A percentile compares a stretch with the other conserved stretches of the same genome.
Conservation (phyloP, 2,888 invertebrate species). For the Unio delphinus region DNA sequence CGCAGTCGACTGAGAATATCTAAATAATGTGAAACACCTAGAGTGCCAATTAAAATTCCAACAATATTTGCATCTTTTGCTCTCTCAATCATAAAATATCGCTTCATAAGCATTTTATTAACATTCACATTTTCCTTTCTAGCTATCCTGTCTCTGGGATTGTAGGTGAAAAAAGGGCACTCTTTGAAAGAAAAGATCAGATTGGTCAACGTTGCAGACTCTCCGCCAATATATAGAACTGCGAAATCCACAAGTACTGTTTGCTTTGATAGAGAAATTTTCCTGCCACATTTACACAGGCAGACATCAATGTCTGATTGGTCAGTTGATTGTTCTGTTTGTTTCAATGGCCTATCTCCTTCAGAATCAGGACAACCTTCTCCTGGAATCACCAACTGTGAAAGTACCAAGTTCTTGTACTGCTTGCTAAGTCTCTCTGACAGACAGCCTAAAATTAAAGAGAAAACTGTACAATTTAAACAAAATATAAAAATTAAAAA, state of each 20-base stretch:
- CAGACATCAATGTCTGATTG: too few species aligned
- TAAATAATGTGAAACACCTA: constrained; percentile 83
- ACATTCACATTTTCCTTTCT: constrained; percentile 55
- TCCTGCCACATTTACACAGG: constrained; percentile 44
- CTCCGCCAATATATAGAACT: constrained; percentile 80
- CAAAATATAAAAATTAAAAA: too few species aligned
- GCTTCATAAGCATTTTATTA: constrained; percentile 81
- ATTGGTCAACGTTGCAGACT: constrained; percentile 79
- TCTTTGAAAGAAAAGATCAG: constrained; percentile 72
- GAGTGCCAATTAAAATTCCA: constrained; percentile 92
- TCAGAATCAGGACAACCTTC: neutral
- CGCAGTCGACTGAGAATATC: constrained; percentile 84
- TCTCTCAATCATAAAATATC: constrained; percentile 89
- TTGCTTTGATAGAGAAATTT: constrained; percentile 31
- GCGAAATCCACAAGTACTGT: constrained; percentile 74
- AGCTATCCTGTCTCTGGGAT: constrained; percentile 55
- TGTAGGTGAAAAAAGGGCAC: constrained; percentile 68
- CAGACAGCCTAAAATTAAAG: constrained; percentile 22
- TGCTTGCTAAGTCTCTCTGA: constrained; percentile 6
- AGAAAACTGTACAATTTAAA: too few species aligned
- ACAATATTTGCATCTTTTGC: constrained; percentile 90
- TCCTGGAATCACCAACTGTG: constrained; percentile 10
- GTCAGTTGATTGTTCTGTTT: too few species aligned
- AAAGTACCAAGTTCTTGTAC: constrained; percentile 20
- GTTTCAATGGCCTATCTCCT: too few species aligned